Base-by-base conservation (phyloP, 2,888 invertebrate species). In the Lasioglossum oenotherae region DNA sequence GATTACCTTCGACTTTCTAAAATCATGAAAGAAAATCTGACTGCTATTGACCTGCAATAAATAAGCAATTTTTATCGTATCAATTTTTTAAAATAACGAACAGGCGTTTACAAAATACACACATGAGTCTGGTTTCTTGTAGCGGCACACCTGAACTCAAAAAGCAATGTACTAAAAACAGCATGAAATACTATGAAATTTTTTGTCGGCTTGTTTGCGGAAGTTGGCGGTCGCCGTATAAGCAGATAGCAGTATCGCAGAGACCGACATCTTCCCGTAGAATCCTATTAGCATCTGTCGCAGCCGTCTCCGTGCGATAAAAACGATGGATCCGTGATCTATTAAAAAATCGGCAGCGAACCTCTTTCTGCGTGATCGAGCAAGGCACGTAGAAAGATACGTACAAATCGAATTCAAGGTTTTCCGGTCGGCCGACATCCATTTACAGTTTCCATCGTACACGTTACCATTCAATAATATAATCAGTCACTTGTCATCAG, bases 401-500 rank as follows among this genome's bases (percentile, higher is more conserved):
- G 73, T 49, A 73, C 73, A 46, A 53, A 49, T 38, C 38, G 77
- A 69, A 77, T 69, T 19, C 77, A 46, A 77, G 77, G 35, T 53
- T 35, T 69, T 8, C 46, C 35, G 35, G 31, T 35, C 10, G n/a
- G 16, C 19, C 67, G 31, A 3, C n/a, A n/a, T 12, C 19, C 38
- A 31, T 76, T 64, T 53, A 49, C 46, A 49, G n/a, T 77, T 60
- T 49, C 31, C 38, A 35, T n/a, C 49, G n/a, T 60, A 8, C 23
- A 27, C 31, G 31, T 76, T 35, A 16, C 67, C 67, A 49, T 77
- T 67, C 77, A 53, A 67, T 49, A 38, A 38, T 35, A 38, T 38
- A 53, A 77, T 77, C 77, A 49, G 49, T 77, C 77, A 77, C 16
- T 46, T 35, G 69, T 49, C 77, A 64, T 60, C 60, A 27, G 27